A percentile compares a stretch with the other conserved stretches of the same genome.
These are phyloP conservation scores for Grus americana DNA, from an alignment of 2,113 vertebrate species.

Conservation along the genomic window DNA sequence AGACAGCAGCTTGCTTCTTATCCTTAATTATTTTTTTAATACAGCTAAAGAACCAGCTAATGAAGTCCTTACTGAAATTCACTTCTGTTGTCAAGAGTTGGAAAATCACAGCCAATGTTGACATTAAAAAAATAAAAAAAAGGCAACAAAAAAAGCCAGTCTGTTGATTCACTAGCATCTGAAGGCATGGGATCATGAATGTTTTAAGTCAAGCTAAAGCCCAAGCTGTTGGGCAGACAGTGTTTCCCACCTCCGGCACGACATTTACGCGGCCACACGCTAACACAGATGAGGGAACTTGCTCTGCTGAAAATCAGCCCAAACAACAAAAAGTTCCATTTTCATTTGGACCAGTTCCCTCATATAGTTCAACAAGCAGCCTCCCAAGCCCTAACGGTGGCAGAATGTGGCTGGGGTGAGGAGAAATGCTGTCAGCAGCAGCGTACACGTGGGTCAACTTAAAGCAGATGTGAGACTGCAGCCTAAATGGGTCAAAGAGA, in stretches of 20 bases:
- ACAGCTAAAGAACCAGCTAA: neutral
- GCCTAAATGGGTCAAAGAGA: slow-evolving; percentile 45
- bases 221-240: neutral
- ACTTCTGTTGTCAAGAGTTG: fast-evolving
- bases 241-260: neutral
- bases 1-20: neutral
- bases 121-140: neutral
- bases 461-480: neutral
- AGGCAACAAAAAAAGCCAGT: neutral
- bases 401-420: neutral
- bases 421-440: slow-evolving; percentile 37
- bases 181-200: neutral
- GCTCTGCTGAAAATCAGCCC: neutral
- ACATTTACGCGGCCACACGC: neutral
- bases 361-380: neutral
- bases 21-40: neutral
- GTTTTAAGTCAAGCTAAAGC: neutral
- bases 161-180: neutral
- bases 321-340: neutral
- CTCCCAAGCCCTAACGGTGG: neutral
- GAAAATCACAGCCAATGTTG: neutral
- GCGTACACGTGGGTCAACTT: neutral
- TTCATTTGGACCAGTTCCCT: neutral
- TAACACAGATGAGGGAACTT: neutral
- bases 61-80: neutral